Evolutionary conservation across 2,113 vertebrate species (phyloP), one percentile per base, ranked within the genome.

Genomic region (Prinia subflava): DNA sequence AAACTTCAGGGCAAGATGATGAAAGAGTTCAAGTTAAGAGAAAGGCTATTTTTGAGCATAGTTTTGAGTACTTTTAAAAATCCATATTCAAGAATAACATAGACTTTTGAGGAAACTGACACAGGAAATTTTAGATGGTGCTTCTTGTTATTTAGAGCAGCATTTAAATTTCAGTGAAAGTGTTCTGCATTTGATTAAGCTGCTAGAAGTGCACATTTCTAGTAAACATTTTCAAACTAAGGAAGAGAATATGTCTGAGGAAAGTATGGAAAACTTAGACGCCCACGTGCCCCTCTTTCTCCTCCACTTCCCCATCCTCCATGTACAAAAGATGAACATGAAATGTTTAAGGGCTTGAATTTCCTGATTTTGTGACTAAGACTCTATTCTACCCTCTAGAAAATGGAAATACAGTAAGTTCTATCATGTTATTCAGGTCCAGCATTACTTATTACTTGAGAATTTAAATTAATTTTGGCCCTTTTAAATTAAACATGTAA

Each of bases 241-340:
- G 14, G 21, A 57, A 41, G 14, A 56, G 5, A 89, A 67, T 6
- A 35, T 50, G 6, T 62, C 37, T 63, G 30, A n/a, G 14, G 5
- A 49, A 84, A 44, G 11, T 22, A 49, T 17, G 22, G 12, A 41
- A 87, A 33, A 30, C 11, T 27, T 50, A 20, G 13, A 27, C 10
- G 39, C 5, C 27, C 3, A 6, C 1, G 0, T 59, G 5, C 3
- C 7, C 5, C 3, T 4, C 2, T 25, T 64, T 42, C 9, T 49
- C 7, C 7, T 30, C 42, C 13, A 21, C 4, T 7, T 30, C 7
- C 3, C 6, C 7, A 23, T 13, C 15, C 1, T 13, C 15, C 11
- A 6, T 11, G 11, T 13, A 21, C 1, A 25, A 52, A 87, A 56
- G 16, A 10, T 0, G 1, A 76, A 23, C 28, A 23, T 70, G 31